Evolutionary conservation across 2,888 invertebrate species (phyloP).

Genomic region (Euzetes globulus): DNA sequence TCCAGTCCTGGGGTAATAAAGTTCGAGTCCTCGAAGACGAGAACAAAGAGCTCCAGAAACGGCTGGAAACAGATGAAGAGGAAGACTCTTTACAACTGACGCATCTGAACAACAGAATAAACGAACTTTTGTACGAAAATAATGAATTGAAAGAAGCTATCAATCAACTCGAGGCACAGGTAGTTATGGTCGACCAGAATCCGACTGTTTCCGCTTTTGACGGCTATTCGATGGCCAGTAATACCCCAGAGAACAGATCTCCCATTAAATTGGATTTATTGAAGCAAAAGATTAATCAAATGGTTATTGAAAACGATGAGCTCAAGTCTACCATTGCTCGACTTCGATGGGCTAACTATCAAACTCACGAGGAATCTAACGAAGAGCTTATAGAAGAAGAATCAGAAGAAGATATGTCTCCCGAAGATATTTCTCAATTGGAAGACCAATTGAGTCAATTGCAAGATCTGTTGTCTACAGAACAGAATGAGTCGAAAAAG

Average conservation of each 20-base stretch:
- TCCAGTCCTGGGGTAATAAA: constrained; percentile 24
- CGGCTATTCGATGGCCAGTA: background rate
- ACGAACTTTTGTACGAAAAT: constrained; percentile 24
- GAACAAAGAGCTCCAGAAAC: constrained; percentile 37
- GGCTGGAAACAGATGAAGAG: constrained; percentile 31
- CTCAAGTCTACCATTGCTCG: constrained; percentile 38
- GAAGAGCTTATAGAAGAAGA: background rate
- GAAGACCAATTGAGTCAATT: background rate
- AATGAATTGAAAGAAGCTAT: constrained; percentile 21
- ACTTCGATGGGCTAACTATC: constrained; percentile 36
- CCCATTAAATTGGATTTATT: constrained; percentile 33
- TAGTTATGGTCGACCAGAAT: constrained; percentile 14
- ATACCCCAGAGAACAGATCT: background rate
- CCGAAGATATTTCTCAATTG: background rate
- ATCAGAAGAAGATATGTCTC: constrained; percentile 19
- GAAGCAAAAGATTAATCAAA: constrained; percentile 39
- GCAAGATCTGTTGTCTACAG: constrained; percentile 28
- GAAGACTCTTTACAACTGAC: constrained; percentile 25
- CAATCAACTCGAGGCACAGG: constrained; percentile 25
- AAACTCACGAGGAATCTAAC: background rate
- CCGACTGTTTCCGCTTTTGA: background rate
- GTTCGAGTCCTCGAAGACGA: constrained; percentile 36
- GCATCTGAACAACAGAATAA: constrained; percentile 23
- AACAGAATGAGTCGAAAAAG: constrained; percentile 29
- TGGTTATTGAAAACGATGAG: constrained; percentile 40